Base-by-base conservation (phyloP, 2,113 vertebrate species). In the Coryphaenoides rupestris region DNA sequence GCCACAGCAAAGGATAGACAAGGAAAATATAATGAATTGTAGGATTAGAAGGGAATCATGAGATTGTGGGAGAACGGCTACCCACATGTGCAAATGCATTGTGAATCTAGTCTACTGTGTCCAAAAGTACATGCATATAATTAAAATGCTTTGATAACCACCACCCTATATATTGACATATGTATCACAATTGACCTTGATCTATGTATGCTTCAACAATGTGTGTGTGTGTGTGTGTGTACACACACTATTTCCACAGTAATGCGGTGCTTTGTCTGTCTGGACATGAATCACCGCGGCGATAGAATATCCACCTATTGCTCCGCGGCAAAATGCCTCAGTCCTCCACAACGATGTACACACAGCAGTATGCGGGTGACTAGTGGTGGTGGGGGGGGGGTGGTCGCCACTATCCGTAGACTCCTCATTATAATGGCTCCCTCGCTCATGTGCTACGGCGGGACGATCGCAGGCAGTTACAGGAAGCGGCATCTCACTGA, bases 261-360 rank as follows among this genome's bases (percentile, higher is more conserved):
- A 40, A 1, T 12, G 13, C 15, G 2, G 47, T 17, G 47, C 13
- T 50, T 13, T 50, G 16, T n/a, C n/a, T n/a, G n/a, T n/a, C n/a
- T 50, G 47, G n/a, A n/a, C 5, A 13, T 82, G 72, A 87, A 76
- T 84, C 80, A 65, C 70, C 64, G 65, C 49, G 33, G 50, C 45
- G 57, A n/a, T n/a, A n/a, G n/a, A 68, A 69, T 61, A 64, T 65
- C 75, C 72, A 66, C 70, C 62, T 83, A 72, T 46, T 21, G 33
- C 10, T 57, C 68, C 66, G 68, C 64, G 61, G 52, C 64, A 28
- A 62, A n/a, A 68, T 40, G 63, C 56, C 70, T 74, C 69, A 76
- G 33, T n/a, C 49, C 66, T 17, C 63, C 62, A 40, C 68, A 62
- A 26, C 60, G 62, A 65, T 56, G 58, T 63, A 59, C 60, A 59